These are phyloP conservation scores for Onthophagus sagittarius DNA, from an alignment of 2,888 invertebrate genomes.

Conservation along the genomic window DNA sequence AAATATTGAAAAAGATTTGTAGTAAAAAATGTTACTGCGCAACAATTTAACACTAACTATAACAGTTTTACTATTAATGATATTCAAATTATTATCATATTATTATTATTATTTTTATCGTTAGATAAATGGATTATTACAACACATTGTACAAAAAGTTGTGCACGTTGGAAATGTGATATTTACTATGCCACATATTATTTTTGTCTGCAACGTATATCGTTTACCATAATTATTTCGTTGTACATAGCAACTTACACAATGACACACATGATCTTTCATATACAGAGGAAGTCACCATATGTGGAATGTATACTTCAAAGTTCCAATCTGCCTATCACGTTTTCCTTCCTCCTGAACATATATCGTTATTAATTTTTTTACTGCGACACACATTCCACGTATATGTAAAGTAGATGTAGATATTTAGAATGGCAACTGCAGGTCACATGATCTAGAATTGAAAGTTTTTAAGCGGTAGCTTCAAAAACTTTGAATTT, in stretches of 20 bases:
- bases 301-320: slow-evolving; percentile 62
- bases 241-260: slow-evolving; percentile 25
- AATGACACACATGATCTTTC: slow-evolving; percentile 22
- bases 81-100: not conserved
- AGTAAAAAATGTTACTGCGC: slow-evolving; percentile 34
- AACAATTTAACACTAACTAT: slow-evolving; percentile 16
- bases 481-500: not conserved
- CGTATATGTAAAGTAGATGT: slow-evolving; percentile 28
- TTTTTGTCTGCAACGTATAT: slow-evolving; percentile 24
- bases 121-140: slow-evolving; percentile 15
- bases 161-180: slow-evolving; percentile 42
- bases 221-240: slow-evolving; percentile 24
- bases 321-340: slow-evolving; percentile 60
- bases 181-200: slow-evolving; percentile 21
- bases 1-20: slow-evolving; percentile 23
- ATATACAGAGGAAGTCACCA: slow-evolving; percentile 32
- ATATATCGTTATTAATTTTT: slow-evolving; percentile 7
- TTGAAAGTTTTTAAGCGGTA: not conserved
- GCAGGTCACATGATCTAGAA: slow-evolving; percentile 23
- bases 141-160: slow-evolving; percentile 38
- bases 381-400: slow-evolving; percentile 39
- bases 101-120: not conserved
- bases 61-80: slow-evolving; percentile 1
- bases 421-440: slow-evolving; percentile 27
- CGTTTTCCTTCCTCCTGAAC: slow-evolving; percentile 22